Base-by-base conservation (phyloP, 2,797 vertebrate genomes). In the Falco naumanni region DNA sequence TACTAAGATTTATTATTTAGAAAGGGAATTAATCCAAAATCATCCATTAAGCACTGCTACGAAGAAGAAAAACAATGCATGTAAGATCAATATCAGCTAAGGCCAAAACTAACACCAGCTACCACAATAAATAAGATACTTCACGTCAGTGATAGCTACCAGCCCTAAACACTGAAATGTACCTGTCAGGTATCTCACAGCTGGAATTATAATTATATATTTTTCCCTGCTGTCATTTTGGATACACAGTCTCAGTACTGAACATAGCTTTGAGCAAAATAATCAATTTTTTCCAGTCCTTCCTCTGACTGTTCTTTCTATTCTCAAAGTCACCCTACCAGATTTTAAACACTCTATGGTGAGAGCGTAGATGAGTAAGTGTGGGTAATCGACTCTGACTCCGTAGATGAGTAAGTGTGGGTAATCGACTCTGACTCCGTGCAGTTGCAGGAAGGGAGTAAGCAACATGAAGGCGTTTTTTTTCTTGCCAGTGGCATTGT, bases 381-480 rank as follows among this genome's bases (percentile, higher is more conserved):
- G 41, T 13, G 41, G 12, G 41, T 34, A 63, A 85, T 47, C 0
- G 0, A 37, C 45, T 74, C 24, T 16, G 71, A 74, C 37, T 81
- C 37, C 16, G 5, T 48, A 41, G 18, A 20, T n/a, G 48, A 57
- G 24, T n/a, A 65, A 41, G 41, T 15, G 41, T 13, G 41, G 12
- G 41, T 34, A 63, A 85, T 47, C 0, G 0, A 37, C 45, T 74
- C 24, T 16, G 71, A 74, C 37, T 81, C 37, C 16, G 5, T 48
- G 66, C 48, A 70, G 45, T 2, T 80, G n/a, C 43, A 53, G 51
- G 77, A 84, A 0, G 0, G 2, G 11, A 45, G 13, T 7, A 37
- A 91, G 51, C 54, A 92, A 84, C 8, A 3, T 2, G 5, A 86
- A 57, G 13, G 41, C 12, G 39, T 39, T 39, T 39, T 39, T 69